Conservation (phyloP, 2,888 invertebrate genomes). For the Strigamia transsilvanica region DNA sequence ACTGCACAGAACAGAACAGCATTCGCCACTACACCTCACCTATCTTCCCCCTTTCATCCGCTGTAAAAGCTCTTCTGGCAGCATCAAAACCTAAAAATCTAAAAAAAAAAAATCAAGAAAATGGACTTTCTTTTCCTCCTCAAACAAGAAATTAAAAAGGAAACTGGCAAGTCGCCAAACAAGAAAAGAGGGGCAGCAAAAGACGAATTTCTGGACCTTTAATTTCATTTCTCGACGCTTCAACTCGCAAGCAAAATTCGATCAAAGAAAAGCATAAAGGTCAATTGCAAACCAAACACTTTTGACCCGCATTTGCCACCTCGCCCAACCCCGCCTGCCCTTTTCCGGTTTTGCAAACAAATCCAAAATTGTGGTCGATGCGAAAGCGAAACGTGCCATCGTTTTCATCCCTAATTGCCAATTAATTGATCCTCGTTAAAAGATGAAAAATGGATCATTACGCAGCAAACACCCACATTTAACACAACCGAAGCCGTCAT, state of each 20-base stretch:
- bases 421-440: constrained; percentile 26
- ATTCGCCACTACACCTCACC: background rate
- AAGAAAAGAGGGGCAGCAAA: constrained; percentile 21
- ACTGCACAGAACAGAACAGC: too few relatives aligned
- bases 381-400: constrained; percentile 11
- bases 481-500: background rate
- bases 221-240: constrained; percentile 2
- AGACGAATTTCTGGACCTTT: constrained; percentile 17
- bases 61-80: constrained; percentile 1
- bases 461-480: constrained; percentile 14
- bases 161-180: background rate
- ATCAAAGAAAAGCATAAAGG: constrained; percentile 25
- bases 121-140: background rate
- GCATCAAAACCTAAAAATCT: background rate
- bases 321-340: background rate
- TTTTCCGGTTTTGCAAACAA: constrained; percentile 18
- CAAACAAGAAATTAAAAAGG: background rate
- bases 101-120: background rate
- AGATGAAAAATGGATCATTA: constrained; percentile 26
- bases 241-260: constrained; percentile 1
- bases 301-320: background rate
- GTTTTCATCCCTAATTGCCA: constrained; percentile 14
- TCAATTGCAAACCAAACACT: constrained; percentile 16
- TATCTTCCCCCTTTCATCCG: constrained; percentile 3
- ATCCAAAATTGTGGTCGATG: background rate